phyloP scores from a whole-genome alignment of 1,140 invertebrate species.

The Bombus fervidus region DNA sequence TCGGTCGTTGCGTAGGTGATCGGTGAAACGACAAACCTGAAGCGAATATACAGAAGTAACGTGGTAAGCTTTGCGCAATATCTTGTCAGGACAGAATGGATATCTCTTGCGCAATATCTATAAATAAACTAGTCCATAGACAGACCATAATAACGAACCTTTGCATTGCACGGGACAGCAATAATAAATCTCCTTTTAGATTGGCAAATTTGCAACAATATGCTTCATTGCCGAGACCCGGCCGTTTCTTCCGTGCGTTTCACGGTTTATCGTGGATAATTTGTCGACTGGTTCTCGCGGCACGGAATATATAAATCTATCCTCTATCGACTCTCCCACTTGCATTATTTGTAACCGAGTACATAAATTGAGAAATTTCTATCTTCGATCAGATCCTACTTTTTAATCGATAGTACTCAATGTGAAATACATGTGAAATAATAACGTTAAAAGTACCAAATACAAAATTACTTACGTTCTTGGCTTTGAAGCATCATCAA shows the following conservation, averaged over 20 bases:
- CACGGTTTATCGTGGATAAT: slow-evolving; percentile 14
- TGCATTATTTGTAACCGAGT: neutral
- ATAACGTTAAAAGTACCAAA: too few relatives aligned
- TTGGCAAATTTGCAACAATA: slow-evolving; percentile 37
- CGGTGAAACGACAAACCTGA: slow-evolving; percentile 51
- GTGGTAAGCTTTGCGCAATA: slow-evolving; percentile 67
- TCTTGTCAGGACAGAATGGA: slow-evolving; percentile 59
- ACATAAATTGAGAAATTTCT: neutral
- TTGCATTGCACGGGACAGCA: slow-evolving; percentile 2
- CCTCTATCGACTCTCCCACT: neutral
- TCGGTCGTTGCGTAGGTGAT: slow-evolving; percentile 4
- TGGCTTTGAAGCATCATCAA: too few relatives aligned
- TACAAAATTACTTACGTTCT: too few relatives aligned
- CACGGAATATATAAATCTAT: slow-evolving; percentile 17
- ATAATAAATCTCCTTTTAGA: slow-evolving; percentile 27
- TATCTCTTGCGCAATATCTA: slow-evolving; percentile 67
- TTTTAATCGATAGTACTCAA: too few relatives aligned
- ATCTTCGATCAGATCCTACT: too few relatives aligned
- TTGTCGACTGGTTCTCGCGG: slow-evolving; percentile 8
- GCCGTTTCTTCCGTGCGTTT: slow-evolving; percentile 14
- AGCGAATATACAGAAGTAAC: slow-evolving; percentile 57
- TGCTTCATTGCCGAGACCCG: neutral
- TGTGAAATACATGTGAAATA: too few relatives aligned
- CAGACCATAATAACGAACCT: slow-evolving; percentile 27
- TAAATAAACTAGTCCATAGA: slow-evolving; percentile 68